Evolutionary conservation across 2,113 vertebrate genomes (phyloP).

Genomic region (Eolophus roseicapilla): DNA sequence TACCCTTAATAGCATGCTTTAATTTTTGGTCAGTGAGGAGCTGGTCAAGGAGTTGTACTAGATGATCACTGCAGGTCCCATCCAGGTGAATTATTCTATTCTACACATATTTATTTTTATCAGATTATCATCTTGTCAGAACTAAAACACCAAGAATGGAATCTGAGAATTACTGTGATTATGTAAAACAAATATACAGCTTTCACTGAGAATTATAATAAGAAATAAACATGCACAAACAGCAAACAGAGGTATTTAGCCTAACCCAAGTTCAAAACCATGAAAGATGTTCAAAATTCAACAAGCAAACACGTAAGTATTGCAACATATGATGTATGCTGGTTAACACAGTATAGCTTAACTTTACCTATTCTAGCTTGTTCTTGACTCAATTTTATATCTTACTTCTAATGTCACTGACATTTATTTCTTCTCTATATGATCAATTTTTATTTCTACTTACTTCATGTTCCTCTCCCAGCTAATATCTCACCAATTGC

Average conservation of each 20-base stretch:
- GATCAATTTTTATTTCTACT: not conserved
- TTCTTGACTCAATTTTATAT: not conserved
- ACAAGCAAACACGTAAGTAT: not conserved
- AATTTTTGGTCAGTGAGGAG: not conserved
- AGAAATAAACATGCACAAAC: not conserved
- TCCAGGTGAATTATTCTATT: not conserved
- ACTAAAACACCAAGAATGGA: not conserved
- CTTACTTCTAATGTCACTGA: not conserved
- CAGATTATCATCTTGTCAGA: not conserved
- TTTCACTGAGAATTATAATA: not conserved
- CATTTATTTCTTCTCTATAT: not conserved
- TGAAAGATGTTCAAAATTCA: not conserved
- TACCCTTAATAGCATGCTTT: accelerated
- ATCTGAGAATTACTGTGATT: not conserved
- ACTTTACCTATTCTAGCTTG: not conserved
- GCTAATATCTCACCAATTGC: not conserved
- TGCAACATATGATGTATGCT: not conserved
- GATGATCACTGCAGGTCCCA: not conserved
- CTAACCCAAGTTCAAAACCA: not conserved
- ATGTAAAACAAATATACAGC: not conserved
- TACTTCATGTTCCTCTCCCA: not conserved
- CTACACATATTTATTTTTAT: not conserved
- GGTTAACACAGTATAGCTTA: not conserved
- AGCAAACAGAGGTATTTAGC: not conserved
- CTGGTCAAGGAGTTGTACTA: not conserved